A percentile compares a stretch with the other conserved stretches of the same genome.
Conservation (phyloP, 2,113 vertebrate genomes). For the Gyps fulvus region DNA sequence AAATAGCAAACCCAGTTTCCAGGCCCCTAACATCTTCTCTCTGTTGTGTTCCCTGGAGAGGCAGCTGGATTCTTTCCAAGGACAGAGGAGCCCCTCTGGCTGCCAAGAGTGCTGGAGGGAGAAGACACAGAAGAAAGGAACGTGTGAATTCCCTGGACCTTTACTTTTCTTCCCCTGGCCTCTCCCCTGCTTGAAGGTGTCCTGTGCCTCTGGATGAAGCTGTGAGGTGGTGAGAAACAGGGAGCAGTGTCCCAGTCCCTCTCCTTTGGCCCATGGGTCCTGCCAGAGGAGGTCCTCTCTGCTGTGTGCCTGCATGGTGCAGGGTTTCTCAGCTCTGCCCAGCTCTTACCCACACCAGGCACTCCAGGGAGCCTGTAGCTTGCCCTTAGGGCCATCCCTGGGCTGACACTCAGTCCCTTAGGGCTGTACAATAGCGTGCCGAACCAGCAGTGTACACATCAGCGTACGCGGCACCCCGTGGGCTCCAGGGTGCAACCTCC, state of each 20-base stretch:
- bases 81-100: neutral
- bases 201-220: neutral
- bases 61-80: neutral
- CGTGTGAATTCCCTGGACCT: neutral
- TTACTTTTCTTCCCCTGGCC: neutral
- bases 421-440: neutral
- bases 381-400: accelerated
- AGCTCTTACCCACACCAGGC: neutral
- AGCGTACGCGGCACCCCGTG: accelerated
- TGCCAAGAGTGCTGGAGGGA: neutral
- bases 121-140: neutral
- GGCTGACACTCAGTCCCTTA: neutral
- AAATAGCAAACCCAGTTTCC: neutral
- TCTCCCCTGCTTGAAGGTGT: neutral
- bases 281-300: neutral
- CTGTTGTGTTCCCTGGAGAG: neutral
- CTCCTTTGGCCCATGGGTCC: neutral
- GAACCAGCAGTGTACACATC: neutral
- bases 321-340: neutral
- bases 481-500: neutral
- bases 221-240: neutral
- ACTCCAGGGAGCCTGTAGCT: neutral
- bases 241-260: neutral
- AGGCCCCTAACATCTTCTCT: neutral
- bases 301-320: too few relatives aligned